Conservation (phyloP, 2,888 invertebrate genomes). For the Embidobia sp. region DNA sequence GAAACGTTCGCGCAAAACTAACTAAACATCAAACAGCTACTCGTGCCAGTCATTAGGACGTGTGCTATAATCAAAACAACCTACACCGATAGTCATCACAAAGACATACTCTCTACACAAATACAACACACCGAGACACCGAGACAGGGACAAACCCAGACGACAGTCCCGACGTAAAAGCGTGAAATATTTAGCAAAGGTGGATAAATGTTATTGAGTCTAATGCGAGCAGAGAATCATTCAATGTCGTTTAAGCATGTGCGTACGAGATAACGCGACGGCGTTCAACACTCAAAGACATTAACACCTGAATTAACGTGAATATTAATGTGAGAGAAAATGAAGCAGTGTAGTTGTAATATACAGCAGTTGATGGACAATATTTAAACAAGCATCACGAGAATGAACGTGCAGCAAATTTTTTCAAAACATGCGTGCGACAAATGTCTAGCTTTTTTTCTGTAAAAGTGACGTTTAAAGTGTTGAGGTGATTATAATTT, state of each 20-base stretch:
- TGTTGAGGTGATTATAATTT: no score
- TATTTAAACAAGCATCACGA: no score
- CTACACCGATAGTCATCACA: conserved; percentile 40
- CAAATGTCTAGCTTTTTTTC: no score
- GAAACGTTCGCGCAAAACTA: conserved; percentile 22
- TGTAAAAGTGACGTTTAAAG: no score
- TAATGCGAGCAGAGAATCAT: conserved; percentile 12
- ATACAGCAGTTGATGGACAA: no score
- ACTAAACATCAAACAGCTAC: conserved; percentile 41
- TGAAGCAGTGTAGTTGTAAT: no score
- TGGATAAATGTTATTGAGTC: conserved; percentile 31
- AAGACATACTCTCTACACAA: not conserved
- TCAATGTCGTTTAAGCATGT: conserved; percentile 27
- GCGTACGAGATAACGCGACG: conserved; percentile 24
- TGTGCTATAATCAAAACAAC: conserved; percentile 54
- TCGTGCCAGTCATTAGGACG: conserved; percentile 34
- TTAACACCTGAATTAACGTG: conserved; percentile 19
- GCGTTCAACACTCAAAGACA: conserved; percentile 11
- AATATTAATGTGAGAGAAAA: conserved; percentile 1
- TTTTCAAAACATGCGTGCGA: no score
- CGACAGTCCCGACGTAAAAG: conserved; percentile 18
- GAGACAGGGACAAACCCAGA: not conserved
- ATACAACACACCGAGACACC: not conserved
- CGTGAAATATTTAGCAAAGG: conserved; percentile 28
- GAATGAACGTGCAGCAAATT: no score